Evolutionary conservation across 2,888 invertebrate species (phyloP).

Genomic region (Tiphia femorata): DNA sequence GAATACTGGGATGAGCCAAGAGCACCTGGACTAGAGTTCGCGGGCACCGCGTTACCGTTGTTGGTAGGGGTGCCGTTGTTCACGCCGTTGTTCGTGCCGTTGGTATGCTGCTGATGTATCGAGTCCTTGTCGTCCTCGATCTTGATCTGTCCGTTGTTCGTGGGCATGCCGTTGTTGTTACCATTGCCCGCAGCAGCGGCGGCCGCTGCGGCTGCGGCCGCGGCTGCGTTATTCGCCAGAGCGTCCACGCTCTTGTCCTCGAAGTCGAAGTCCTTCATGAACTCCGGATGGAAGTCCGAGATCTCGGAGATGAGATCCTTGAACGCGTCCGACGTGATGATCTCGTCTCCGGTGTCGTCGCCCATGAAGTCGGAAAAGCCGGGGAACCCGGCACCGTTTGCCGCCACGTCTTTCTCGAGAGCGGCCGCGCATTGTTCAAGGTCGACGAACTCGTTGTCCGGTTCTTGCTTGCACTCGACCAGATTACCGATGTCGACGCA

Average conservation of each 20-base stretch:
- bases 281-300: conserved; percentile 84
- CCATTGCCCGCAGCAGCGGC: conserved; percentile 41
- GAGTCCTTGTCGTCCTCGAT: conserved; percentile 65
- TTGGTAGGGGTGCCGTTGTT: conserved; percentile 60
- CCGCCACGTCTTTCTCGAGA: conserved; percentile 85
- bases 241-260: conserved; percentile 72
- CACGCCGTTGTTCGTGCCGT: conserved; percentile 33
- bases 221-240: conserved; percentile 42
- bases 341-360: conserved; percentile 86
- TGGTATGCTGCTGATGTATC: conserved; percentile 54
- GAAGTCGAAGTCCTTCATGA: conserved; percentile 85
- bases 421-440: conserved; percentile 87
- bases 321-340: conserved; percentile 81
- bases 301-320: conserved; percentile 91
- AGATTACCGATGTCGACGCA: conserved; percentile 74
- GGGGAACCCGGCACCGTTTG: conserved; percentile 80
- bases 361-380: conserved; percentile 86
- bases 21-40: conserved; percentile 63
- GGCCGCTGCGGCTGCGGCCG: conserved; percentile 38
- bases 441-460: conserved; percentile 89
- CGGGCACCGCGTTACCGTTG: conserved; percentile 46
- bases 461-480: conserved; percentile 88
- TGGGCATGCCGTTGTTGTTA: conserved; percentile 33
- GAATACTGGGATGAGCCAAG: conserved; percentile 72
- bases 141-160: conserved; percentile 63